Conservation (phyloP, 2,113 vertebrate genomes). For the Triplophysa tibetana region DNA sequence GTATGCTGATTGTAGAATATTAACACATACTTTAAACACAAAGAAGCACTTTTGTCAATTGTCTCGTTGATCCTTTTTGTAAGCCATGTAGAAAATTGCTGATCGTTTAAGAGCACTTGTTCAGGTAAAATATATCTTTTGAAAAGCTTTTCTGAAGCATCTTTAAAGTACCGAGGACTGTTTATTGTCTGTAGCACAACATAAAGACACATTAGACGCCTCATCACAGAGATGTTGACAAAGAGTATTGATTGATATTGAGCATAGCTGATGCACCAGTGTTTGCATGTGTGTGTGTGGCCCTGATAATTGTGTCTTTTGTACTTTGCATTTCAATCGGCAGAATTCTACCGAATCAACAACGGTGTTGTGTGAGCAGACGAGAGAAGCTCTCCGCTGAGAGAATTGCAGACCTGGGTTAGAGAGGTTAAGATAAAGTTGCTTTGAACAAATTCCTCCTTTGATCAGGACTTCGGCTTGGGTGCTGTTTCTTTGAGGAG, state of each 20-base stretch:
- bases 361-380: not conserved
- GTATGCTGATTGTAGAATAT: not conserved
- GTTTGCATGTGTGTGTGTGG: conserved; percentile 25
- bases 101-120: conserved; percentile 6
- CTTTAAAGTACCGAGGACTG: not conserved
- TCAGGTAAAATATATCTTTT: not conserved
- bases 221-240: not conserved
- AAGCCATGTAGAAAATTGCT: not conserved
- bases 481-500: conserved; percentile 60
- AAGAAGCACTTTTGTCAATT: not conserved
- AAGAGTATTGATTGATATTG: conserved; percentile 21
- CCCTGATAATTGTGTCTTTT: conserved; percentile 18
- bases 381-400: not conserved
- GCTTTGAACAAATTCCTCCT: conserved; percentile 72
- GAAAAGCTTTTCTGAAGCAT: not conserved
- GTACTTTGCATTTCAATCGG: conserved; percentile 39
- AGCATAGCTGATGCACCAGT: not conserved
- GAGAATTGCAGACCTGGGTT: conserved; percentile 16
- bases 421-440: conserved; percentile 70
- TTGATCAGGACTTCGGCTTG: conserved; percentile 69
- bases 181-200: not conserved
- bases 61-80: not conserved
- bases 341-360: conserved; percentile 17
- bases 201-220: not conserved
- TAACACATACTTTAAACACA: not conserved